Evolutionary conservation across 2,888 invertebrate genomes (phyloP).

Genomic region (Chromoteleia sp.): DNA sequence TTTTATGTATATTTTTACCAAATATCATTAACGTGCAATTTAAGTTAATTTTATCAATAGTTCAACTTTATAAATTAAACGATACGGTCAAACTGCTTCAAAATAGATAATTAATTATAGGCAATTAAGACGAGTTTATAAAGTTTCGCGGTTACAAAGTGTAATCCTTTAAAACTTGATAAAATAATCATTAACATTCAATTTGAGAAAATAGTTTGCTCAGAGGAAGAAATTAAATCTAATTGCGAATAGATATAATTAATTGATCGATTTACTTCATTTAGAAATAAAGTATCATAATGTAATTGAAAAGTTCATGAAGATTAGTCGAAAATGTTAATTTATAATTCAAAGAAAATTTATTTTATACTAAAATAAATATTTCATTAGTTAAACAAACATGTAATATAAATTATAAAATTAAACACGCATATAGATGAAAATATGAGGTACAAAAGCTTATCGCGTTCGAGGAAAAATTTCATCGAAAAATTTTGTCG

Average conservation of each 20-base stretch:
- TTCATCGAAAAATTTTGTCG: conserved; percentile 47
- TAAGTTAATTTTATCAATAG: conserved; percentile 10
- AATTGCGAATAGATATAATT: conserved; percentile 5
- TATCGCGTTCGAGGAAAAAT: conserved; percentile 21
- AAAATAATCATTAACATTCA: conserved; percentile 19
- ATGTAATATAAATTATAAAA: neutral
- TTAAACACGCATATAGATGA: neutral
- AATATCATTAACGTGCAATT: too few species aligned
- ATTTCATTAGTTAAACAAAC: neutral
- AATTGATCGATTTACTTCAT: conserved; percentile 6
- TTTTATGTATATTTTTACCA: too few species aligned
- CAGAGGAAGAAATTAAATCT: neutral
- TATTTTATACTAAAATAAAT: neutral
- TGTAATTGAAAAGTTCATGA: neutral
- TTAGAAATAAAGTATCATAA: neutral
- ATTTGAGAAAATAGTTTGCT: neutral
- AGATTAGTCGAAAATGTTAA: neutral
- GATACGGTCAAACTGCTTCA: conserved; percentile 13
- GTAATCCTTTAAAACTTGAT: conserved; percentile 20
- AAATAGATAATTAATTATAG: conserved; percentile 16
- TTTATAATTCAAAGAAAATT: neutral
- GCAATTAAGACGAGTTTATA: conserved; percentile 20
- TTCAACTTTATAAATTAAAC: conserved; percentile 7
- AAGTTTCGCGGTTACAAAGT: conserved; percentile 19
- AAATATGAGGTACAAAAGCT: conserved; percentile 34